These are phyloP conservation scores for Elgaria multicarinata DNA, from an alignment of 2,113 vertebrate species.

Conservation along the genomic window DNA sequence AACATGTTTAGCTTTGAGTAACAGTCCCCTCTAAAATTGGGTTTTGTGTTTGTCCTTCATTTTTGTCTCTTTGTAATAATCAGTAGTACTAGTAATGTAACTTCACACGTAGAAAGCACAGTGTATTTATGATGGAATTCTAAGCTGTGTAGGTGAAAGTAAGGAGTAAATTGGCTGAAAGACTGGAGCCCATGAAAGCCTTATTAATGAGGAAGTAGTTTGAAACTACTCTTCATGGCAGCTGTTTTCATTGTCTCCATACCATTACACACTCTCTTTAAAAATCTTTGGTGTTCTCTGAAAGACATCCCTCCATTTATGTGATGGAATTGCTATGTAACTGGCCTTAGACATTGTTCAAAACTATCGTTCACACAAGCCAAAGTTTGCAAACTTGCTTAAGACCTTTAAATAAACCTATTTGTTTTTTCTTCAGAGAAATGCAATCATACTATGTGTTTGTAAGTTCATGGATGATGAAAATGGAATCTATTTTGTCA, in stretches of 20 bases:
- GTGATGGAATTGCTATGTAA: not conserved
- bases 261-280: not conserved
- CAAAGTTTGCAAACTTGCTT: not conserved
- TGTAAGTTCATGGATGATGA: conserved; percentile 99
- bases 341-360: not conserved
- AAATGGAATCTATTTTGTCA: conserved; percentile 95
- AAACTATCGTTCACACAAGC: not conserved
- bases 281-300: not conserved
- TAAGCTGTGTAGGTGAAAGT: not conserved
- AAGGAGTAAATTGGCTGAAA: not conserved
- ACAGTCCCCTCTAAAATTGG: not conserved
- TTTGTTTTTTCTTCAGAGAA: conserved; percentile 82
- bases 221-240: not conserved
- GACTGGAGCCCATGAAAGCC: not conserved
- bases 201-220: not conserved
- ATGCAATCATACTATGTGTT: conserved; percentile 98
- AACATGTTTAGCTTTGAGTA: not conserved
- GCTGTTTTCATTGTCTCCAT: no score
- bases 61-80: not conserved
- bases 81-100: not conserved
- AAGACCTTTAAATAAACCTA: not conserved
- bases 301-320: not conserved
- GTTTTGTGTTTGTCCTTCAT: not conserved
- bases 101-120: not conserved
- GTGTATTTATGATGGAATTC: not conserved